Percentiles rank a stretch among this genome's conserved stretches.
Conservation (phyloP, 35 echinoderm and acorn worm species). For the Nesometra sesokonis region DNA sequence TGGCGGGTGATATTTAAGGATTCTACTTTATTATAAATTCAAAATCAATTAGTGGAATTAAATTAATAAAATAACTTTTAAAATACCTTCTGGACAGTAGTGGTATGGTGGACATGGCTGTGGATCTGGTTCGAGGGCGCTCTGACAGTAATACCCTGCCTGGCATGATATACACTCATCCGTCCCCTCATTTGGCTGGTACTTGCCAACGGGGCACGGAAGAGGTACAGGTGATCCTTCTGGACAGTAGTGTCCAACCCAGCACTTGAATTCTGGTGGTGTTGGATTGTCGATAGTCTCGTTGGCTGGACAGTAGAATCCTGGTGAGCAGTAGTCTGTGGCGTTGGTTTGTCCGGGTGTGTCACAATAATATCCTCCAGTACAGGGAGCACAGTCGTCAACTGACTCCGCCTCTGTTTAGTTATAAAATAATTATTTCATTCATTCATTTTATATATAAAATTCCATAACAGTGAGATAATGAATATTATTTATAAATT, state of each 20-base stretch:
- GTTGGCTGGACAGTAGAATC: conserved; percentile 91
- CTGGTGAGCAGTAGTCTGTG: conserved; percentile 58
- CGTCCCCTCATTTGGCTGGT: conserved; percentile 73
- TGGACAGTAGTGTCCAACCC: conserved; percentile 77
- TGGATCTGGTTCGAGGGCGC: conserved; percentile 78
- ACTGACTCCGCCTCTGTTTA: conserved; percentile 46
- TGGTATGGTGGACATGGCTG: conserved; percentile 77
- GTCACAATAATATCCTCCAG: conserved; percentile 87
- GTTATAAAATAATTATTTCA: no score
- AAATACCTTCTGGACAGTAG: conserved; percentile 88
- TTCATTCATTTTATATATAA: no score
- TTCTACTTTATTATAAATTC: neutral
- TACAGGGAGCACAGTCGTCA: conserved; percentile 70
- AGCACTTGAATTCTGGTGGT: conserved; percentile 53
- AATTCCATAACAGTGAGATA: no score
- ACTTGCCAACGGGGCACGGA: conserved; percentile 73
- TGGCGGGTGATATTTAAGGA: neutral
- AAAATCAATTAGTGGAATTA: neutral
- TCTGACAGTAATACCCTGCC: conserved; percentile 92
- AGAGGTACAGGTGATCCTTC: conserved; percentile 53
- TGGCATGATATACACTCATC: conserved; percentile 75
- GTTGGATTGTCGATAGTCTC: conserved; percentile 55
- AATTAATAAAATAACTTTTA: neutral
- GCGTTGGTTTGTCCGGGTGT: conserved; percentile 51
- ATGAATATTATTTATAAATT: no score